Conservation (phyloP, 2,888 invertebrate species). For the Clusia tigrina region DNA sequence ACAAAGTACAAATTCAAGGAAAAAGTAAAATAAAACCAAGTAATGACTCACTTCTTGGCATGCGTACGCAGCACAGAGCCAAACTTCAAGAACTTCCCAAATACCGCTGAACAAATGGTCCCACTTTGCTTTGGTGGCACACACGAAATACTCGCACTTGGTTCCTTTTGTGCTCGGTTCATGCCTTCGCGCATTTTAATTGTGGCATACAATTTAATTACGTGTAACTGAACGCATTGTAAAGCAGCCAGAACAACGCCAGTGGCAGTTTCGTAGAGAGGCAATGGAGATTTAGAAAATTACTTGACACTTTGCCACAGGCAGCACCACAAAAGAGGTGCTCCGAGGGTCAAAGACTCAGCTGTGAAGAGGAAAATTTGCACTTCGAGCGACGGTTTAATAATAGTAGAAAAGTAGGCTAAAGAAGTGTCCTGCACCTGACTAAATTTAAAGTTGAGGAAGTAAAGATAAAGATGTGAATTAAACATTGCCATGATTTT, state of each 20-base stretch:
- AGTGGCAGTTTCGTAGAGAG: background rate
- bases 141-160: no score
- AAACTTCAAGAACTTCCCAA: background rate
- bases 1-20: background rate
- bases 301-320: background rate
- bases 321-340: no score
- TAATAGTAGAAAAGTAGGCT: no score
- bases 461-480: no score
- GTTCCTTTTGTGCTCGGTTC: constrained; percentile 30
- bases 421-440: no score
- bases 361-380: no score
- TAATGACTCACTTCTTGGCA: background rate
- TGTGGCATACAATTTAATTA: constrained; percentile 41
- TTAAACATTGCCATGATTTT: no score
- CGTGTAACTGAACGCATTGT: constrained; percentile 31
- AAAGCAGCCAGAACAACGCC: constrained; percentile 24
- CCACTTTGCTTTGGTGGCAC: background rate
- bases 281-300: background rate
- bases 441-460: no score
- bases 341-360: no score
- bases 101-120: background rate
- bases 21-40: no score
- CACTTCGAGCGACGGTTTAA: no score
- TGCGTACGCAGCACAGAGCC: background rate
- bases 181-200: constrained; percentile 34